phyloP scores from a whole-genome alignment of 2,888 invertebrate species.

The Eupithecia subumbrata region DNA sequence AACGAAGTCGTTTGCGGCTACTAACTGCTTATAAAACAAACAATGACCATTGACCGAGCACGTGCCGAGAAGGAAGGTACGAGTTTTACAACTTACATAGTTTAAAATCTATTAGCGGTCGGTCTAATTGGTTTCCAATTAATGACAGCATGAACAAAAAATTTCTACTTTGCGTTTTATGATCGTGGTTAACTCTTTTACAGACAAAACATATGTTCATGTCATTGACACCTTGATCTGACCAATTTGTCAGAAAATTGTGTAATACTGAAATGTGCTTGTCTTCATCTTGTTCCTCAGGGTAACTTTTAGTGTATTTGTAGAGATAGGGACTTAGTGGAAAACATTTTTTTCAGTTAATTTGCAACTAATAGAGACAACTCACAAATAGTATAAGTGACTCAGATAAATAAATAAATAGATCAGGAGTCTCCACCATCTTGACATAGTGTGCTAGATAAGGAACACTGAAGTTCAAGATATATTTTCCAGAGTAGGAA shows the following conservation, averaged over 20 bases:
- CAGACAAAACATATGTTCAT: not conserved
- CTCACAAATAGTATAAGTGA: too few species aligned
- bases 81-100: constrained; percentile 1
- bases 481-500: not conserved
- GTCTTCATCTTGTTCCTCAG: not conserved
- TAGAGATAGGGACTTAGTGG: not conserved
- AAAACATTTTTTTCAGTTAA: too few species aligned
- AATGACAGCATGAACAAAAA: constrained; percentile 9
- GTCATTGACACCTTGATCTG: not conserved
- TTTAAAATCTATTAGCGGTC: constrained; percentile 6
- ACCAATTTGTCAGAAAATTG: not conserved
- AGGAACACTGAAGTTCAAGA: not conserved
- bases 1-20: not conserved
- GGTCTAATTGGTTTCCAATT: constrained; percentile 12
- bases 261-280: not conserved
- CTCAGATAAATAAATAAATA: not conserved
- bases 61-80: constrained; percentile 3
- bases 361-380: too few species aligned
- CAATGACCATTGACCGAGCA: constrained; percentile 9
- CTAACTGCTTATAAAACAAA: constrained; percentile 13
- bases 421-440: not conserved
- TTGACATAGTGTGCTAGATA: not conserved
- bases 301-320: not conserved
- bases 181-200: not conserved
- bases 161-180: not conserved